Evolutionary conservation across 1,140 invertebrate genomes (phyloP).

Genomic region (Penaeus vannamei): DNA sequence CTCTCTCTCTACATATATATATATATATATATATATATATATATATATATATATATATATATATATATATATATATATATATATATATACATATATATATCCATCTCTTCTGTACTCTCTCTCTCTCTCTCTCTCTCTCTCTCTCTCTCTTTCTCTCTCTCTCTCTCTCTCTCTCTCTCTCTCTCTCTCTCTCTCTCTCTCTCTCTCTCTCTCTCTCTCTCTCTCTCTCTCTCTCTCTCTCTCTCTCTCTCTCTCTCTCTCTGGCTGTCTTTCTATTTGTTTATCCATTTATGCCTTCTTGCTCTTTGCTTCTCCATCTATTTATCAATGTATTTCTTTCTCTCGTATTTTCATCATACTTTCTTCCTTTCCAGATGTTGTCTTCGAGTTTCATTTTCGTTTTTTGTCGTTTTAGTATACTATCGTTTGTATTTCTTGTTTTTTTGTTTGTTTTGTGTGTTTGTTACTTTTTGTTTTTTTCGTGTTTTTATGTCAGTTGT

Average conservation of each 20-base stretch:
- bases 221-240: neutral
- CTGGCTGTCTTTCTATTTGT: too few relatives aligned
- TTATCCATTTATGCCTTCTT: too few relatives aligned
- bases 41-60: slow-evolving; percentile 16
- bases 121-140: slow-evolving; percentile 5
- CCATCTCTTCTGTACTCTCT: neutral
- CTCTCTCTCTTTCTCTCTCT: slow-evolving; percentile 11
- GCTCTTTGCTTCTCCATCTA: neutral
- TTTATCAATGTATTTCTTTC: neutral
- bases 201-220: slow-evolving; percentile 11
- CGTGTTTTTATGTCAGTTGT: too few relatives aligned
- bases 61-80: slow-evolving; percentile 16
- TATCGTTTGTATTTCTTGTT: too few relatives aligned
- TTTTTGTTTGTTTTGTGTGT: too few relatives aligned
- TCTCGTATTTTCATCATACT: neutral
- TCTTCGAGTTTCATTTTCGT: too few relatives aligned
- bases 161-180: slow-evolving; percentile 11
- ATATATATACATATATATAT: slow-evolving; percentile 16
- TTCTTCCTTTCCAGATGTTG: too few relatives aligned
- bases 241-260: neutral
- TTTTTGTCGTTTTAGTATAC: too few relatives aligned
- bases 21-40: slow-evolving; percentile 16
- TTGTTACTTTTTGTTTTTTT: too few relatives aligned
- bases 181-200: slow-evolving; percentile 11
- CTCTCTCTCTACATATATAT: too few relatives aligned